phyloP scores from a whole-genome alignment of 2,888 invertebrate genomes.

The Caenorhabditis plicata region DNA sequence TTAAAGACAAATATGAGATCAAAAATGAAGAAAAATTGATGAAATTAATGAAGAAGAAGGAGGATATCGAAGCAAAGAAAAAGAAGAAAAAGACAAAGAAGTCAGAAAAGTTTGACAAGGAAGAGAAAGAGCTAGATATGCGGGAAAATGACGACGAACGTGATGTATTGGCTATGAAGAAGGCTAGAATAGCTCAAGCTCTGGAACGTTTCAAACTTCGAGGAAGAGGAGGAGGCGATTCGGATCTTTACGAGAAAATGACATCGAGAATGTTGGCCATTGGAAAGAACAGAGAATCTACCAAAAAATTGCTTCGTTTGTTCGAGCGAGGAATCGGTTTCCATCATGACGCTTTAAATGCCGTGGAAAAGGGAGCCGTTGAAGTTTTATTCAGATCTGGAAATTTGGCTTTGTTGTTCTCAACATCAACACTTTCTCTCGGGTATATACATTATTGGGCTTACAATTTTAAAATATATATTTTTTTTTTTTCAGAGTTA shows the following conservation, averaged over 20 bases:
- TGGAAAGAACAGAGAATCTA: constrained; percentile 40
- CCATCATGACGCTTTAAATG: constrained; percentile 61
- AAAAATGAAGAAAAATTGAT: constrained; percentile 61
- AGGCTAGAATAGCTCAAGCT: constrained; percentile 54
- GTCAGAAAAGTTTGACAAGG: too few relatives aligned
- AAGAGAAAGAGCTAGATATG: constrained; percentile 36
- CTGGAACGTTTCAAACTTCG: constrained; percentile 54
- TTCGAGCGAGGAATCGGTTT: constrained; percentile 63
- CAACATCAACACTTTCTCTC: constrained; percentile 62
- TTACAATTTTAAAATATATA: not conserved
- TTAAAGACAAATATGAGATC: constrained; percentile 56
- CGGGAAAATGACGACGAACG: constrained; percentile 39
- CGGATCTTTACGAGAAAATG: constrained; percentile 57
- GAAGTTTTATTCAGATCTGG: constrained; percentile 63
- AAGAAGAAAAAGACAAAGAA: too few relatives aligned
- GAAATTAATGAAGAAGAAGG: constrained; percentile 59
- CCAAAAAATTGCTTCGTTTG: constrained; percentile 49
- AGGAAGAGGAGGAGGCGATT: constrained; percentile 46
- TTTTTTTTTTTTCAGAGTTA: constrained; percentile 51
- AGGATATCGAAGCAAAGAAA: constrained; percentile 58
- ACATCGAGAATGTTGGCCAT: constrained; percentile 44
- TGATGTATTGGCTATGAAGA: constrained; percentile 56
- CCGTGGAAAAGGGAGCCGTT: constrained; percentile 57
- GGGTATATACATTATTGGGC: constrained; percentile 34
- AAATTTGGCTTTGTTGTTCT: constrained; percentile 60